Conservation (phyloP, 2,797 vertebrate species). For the Pagetopsis macropterus region DNA sequence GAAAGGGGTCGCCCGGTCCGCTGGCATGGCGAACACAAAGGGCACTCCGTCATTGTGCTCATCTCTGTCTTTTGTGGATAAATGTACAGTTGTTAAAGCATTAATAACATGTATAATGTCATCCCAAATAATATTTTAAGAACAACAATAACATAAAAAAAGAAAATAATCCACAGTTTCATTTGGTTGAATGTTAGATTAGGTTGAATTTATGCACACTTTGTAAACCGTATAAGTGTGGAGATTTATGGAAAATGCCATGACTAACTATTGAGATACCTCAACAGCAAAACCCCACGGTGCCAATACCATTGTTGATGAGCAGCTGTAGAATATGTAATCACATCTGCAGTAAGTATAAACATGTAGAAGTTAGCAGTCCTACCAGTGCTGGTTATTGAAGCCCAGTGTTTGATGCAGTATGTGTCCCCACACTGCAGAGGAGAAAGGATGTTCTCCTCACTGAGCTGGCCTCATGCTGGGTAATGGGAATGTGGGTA, state of each 20-base stretch:
- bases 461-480: slow-evolving; percentile 27
- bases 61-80: too few relatives aligned
- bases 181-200: slow-evolving; percentile 6
- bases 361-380: background rate
- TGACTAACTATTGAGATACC: background rate
- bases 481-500: slow-evolving; percentile 38
- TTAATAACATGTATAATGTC: too few relatives aligned
- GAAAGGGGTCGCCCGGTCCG: too few relatives aligned
- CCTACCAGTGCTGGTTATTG: background rate
- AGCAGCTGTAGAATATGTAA: too few relatives aligned
- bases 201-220: background rate
- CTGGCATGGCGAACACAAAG: too few relatives aligned
- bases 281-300: background rate
- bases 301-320: too few relatives aligned
- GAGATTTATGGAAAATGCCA: background rate
- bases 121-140: too few relatives aligned
- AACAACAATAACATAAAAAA: background rate
- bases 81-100: too few relatives aligned
- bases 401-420: slow-evolving; percentile 23
- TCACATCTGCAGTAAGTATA: too few relatives aligned
- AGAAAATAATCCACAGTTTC: background rate
- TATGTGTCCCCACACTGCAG: slow-evolving; percentile 15
- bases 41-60: too few relatives aligned
- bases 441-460: slow-evolving; percentile 27
- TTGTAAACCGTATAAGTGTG: background rate